Evolutionary conservation across 2,797 vertebrate genomes (phyloP), one percentile per base, ranked within the genome.

Genomic region (Cephalopachus bancanus): DNA sequence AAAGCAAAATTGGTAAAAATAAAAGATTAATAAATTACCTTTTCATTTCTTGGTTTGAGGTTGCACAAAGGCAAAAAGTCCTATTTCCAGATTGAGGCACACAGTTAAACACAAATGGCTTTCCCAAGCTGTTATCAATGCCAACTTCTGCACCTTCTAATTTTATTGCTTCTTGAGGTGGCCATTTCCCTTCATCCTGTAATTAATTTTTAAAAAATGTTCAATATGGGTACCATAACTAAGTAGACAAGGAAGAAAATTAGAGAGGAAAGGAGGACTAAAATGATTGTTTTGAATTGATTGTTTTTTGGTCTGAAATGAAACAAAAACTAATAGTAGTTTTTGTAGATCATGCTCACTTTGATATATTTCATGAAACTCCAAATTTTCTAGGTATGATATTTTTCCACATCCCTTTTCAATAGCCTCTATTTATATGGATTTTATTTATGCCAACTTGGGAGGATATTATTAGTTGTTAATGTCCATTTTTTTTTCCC

Each of bases 31-130:
- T 76, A 16, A 33, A 53, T 97, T 97, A 99, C 99, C 99, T 99
- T 98, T 99, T 99, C 99, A 99, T 99, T 97, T 99, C 99, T 98
- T 99, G 99, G 97, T 99, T 99, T 88, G 99, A 99, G 75, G 99
- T 99, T 33, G 99, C 99, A 97, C 99, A 99, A 96, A 99, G 98
- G 97, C 99, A 99, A 97, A 99, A 99, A 83, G 98, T 98, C 71
- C 99, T 98, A 71, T 96, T 99, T 90, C 98, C 98, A 74, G 97
- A 98, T 89, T 98, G 99, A 94, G 99, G 99, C 53, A 98, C 96
- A 96, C 99, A 99, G 97, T 98, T 99, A 96, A 99, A 99, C 95
- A 99, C 99, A 97, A 99, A 99, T 0, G 99, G 99, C 98, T 99
- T 99, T 19, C 99, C 99, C 92, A 99, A 98, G 55, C 98, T 99